Conservation (phyloP, 30 jellyfish, hydroid and myxozoan species). For the Aurelia coerulea region DNA sequence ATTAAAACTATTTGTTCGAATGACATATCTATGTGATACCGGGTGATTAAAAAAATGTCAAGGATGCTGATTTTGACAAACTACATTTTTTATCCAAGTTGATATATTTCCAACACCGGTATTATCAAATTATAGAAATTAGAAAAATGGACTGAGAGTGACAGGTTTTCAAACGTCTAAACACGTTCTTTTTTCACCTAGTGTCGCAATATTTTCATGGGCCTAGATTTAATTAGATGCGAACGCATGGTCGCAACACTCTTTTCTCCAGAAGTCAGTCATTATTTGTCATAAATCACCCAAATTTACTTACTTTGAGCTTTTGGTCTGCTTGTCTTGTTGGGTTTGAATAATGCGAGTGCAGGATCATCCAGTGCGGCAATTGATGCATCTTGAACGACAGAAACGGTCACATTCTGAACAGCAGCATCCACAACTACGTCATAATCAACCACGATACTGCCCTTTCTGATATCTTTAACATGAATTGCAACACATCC, state of each 20-base stretch:
- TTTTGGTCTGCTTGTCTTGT: background rate
- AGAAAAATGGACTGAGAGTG: background rate
- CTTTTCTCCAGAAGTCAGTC: background rate
- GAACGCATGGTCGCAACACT: too few species aligned
- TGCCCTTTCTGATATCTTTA: slow-evolving; percentile 14
- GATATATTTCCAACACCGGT: background rate
- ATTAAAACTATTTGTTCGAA: background rate
- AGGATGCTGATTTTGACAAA: background rate
- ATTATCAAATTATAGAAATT: background rate
- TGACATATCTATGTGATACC: background rate
- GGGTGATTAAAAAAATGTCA: background rate
- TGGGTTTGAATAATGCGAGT: slow-evolving; percentile 12
- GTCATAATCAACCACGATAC: slow-evolving; percentile 17
- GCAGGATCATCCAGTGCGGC: slow-evolving; percentile 28
- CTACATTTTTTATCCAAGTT: background rate
- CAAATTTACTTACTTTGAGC: slow-evolving; percentile 8
- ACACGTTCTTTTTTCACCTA: too few species aligned
- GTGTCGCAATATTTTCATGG: too few species aligned
- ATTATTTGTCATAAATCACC: background rate
- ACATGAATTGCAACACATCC: slow-evolving; percentile 9
- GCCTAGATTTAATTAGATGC: too few species aligned
- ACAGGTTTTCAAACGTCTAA: too few species aligned
- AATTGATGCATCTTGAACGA: slow-evolving; percentile 8
- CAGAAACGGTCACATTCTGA: background rate
- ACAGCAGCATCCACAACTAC: slow-evolving; percentile 28